Evolutionary conservation across 2,113 vertebrate genomes (phyloP).

Genomic region (Gadus macrocephalus): DNA sequence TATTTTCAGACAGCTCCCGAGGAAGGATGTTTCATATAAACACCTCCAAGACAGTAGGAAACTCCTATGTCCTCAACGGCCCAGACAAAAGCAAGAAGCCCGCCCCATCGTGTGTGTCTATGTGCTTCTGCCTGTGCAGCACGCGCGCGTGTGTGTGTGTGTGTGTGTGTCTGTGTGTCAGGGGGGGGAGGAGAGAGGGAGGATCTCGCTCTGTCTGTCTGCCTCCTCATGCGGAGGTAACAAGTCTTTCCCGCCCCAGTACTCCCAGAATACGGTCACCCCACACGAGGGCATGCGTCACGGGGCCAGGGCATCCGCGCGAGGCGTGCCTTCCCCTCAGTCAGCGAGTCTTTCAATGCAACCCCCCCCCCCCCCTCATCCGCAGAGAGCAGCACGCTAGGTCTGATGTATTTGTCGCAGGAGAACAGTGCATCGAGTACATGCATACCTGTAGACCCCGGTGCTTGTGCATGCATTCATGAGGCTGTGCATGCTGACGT

Average conservation of each 20-base stretch:
- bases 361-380: too few species aligned
- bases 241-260: conserved; percentile 2
- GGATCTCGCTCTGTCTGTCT: not conserved
- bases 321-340: too few species aligned
- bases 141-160: conserved; percentile 1
- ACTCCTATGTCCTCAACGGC: too few species aligned
- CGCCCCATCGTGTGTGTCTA: not conserved
- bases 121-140: not conserved
- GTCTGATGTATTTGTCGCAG: too few species aligned
- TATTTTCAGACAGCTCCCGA: too few species aligned
- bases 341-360: too few species aligned
- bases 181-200: not conserved
- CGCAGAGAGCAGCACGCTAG: too few species aligned
- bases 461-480: not conserved
- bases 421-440: conserved; percentile 11
- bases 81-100: too few species aligned
- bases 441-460: not conserved
- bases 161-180: conserved; percentile 4
- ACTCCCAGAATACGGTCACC: not conserved
- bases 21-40: too few species aligned
- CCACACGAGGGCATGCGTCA: too few species aligned
- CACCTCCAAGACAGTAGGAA: too few species aligned
- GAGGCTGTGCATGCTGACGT: not conserved
- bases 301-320: too few species aligned
- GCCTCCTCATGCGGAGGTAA: not conserved